phyloP scores from a whole-genome alignment of 2,113 vertebrate species.

The Symphodus melops region DNA sequence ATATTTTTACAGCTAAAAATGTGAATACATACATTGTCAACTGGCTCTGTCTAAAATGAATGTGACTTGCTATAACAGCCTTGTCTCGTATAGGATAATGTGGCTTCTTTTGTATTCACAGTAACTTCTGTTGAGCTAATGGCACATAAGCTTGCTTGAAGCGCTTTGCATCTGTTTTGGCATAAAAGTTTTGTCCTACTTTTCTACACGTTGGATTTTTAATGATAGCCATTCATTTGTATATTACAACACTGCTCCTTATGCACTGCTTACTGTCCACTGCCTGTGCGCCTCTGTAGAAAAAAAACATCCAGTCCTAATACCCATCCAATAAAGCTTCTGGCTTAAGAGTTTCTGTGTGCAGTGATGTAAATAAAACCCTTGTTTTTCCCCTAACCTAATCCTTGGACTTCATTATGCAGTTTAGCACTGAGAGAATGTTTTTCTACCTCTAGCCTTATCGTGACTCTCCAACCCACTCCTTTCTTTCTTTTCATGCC shows the following conservation, averaged over 20 bases:
- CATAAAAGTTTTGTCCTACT: not conserved
- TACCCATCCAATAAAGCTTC: slow-evolving; percentile 30
- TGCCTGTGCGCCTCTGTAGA: slow-evolving; percentile 3
- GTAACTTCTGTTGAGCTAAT: too few species aligned
- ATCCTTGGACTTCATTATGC: slow-evolving; percentile 56
- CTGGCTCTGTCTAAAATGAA: too few species aligned
- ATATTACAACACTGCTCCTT: not conserved
- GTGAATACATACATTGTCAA: too few species aligned
- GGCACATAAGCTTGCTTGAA: not conserved
- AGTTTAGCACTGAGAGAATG: slow-evolving; percentile 38
- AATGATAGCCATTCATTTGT: not conserved
- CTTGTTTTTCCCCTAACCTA: slow-evolving; percentile 43
- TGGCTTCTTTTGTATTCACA: too few species aligned
- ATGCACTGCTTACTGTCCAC: slow-evolving; percentile 7
- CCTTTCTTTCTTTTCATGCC: slow-evolving; percentile 28
- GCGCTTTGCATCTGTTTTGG: not conserved
- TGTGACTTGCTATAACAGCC: too few species aligned
- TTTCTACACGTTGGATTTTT: not conserved
- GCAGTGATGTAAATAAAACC: slow-evolving; percentile 61
- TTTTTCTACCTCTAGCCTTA: slow-evolving; percentile 37
- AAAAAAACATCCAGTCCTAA: slow-evolving; percentile 36
- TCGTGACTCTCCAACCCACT: slow-evolving; percentile 30
- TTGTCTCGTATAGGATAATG: too few species aligned
- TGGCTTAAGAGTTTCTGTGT: slow-evolving; percentile 45
- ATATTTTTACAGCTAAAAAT: too few species aligned